Percentiles rank a stretch among this genome's conserved stretches.
Evolutionary conservation across 2,113 vertebrate genomes (phyloP).

Genomic region (Prionailurus viverrinus): DNA sequence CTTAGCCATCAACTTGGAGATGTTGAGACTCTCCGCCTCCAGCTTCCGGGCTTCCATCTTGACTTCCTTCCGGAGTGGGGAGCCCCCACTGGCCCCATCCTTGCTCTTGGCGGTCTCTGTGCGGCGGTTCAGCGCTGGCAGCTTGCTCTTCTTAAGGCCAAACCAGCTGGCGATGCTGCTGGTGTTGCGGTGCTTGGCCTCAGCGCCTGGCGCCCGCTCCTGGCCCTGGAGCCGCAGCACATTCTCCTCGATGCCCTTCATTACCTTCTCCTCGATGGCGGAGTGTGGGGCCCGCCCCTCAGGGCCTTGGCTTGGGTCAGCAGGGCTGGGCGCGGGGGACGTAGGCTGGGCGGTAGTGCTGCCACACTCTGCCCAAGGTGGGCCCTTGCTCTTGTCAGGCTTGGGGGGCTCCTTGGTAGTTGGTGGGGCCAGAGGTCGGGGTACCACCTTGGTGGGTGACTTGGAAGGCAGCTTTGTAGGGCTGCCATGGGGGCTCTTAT

Average conservation of each 20-base stretch:
- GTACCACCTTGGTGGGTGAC: constrained; percentile 91
- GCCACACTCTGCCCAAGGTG: constrained; percentile 67
- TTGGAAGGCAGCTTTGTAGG: constrained; percentile 94
- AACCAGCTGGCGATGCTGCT: constrained; percentile 97
- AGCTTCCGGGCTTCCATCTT: constrained; percentile 88
- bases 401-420: constrained; percentile 82
- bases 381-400: constrained; percentile 76
- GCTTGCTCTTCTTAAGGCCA: constrained; percentile 95
- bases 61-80: constrained; percentile 88
- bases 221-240: constrained; percentile 95
- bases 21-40: constrained; percentile 95
- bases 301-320: not conserved
- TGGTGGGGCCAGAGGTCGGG: constrained; percentile 77
- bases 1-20: constrained; percentile 98
- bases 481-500: constrained; percentile 92
- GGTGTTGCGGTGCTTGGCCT: constrained; percentile 94
- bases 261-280: constrained; percentile 98
- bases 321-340: not conserved
- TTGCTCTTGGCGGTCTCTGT: constrained; percentile 89
- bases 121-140: constrained; percentile 94
- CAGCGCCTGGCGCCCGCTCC: constrained; percentile 87
- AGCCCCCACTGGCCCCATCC: constrained; percentile 86
- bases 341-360: fast-evolving
- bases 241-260: constrained; percentile 98
- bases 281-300: constrained; percentile 86